Conservation (phyloP, 2,888 invertebrate species). For the Microplitis manilae region DNA sequence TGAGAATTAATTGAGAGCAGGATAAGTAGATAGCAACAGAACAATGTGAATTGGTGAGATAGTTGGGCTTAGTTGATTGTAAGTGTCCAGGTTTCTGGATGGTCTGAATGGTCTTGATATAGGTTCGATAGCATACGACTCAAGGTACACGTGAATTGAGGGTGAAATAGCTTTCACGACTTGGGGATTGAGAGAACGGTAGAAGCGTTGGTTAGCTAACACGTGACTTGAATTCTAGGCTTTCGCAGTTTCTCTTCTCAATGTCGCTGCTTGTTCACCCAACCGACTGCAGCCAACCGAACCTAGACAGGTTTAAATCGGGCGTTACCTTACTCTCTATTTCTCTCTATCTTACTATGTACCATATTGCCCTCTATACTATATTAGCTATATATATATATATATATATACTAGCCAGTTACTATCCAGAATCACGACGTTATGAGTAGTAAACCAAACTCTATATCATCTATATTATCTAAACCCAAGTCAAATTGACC, state of each 20-base stretch:
- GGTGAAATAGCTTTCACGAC: constrained; percentile 51
- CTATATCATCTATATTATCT: background rate
- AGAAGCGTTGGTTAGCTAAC: constrained; percentile 59
- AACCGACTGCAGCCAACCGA: constrained; percentile 28
- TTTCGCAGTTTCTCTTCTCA: constrained; percentile 49
- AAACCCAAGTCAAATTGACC: constrained; percentile 1
- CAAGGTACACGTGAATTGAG: constrained; percentile 46
- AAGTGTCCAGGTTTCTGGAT: too few relatives aligned
- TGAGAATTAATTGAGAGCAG: background rate
- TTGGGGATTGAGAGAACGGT: constrained; percentile 54
- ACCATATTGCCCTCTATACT: background rate
- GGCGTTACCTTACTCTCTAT: constrained; percentile 6
- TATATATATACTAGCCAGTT: background rate
- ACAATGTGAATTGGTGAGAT: constrained; percentile 23
- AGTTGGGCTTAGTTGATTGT: too few relatives aligned
- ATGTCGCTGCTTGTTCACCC: constrained; percentile 52
- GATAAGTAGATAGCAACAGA: constrained; percentile 14
- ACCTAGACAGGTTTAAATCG: constrained; percentile 36
- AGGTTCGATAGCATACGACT: background rate
- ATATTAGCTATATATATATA: background rate
- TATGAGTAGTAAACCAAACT: background rate
- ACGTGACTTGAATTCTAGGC: constrained; percentile 64
- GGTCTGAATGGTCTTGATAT: background rate
- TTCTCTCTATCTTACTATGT: background rate
- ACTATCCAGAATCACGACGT: constrained; percentile 24